Base-by-base conservation (phyloP, 1,140 invertebrate genomes). In the Diorhabda sublineata region DNA sequence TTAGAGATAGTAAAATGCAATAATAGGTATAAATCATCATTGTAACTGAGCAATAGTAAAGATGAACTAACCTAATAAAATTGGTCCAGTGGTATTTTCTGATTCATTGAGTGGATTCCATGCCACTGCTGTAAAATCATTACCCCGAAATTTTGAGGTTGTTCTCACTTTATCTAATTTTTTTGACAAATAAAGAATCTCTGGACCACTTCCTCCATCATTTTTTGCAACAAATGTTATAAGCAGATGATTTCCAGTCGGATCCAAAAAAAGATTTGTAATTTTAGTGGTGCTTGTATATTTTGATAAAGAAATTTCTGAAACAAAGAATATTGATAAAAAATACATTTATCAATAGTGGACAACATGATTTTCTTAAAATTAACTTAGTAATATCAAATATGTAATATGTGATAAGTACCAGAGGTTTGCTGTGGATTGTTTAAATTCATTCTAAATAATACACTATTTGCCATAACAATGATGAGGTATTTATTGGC, bases 81-180 rank as follows among this genome's bases (percentile, higher is more conserved):
- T 95, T 2, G 92, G 87, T 3, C 92, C 92, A 1, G 90, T 89
- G 2, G 87, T 87, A 4, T 81, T 84, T 62, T 92, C 88, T 0
- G 87, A 91, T 42, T 87, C 86, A 78, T 92, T 91, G 52, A 87
- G 84, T 74, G 85, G 88, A 83, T 96, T 96, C 92, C 96, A 98
- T 0, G 89, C 96, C 1, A 98, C 92, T 62, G 93, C 89, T 9
- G 95, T 97, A 45, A 98, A 91, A 78, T 94, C 89, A 82, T 95
- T 91, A 61, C 92, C 92, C 74, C 88, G 87, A 65, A 92, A 88
- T 45, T 83, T 82, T 43, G 84, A 81, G 0, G 85, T 82, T 41
- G 80, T 75, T 68, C 84, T 85, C 9, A 84, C 70, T 71, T 85
- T 86, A 8, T 75, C 80, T 45, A 82, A 83, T 70, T 83, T 85